Evolutionary conservation across 2,113 vertebrate genomes (phyloP).

Genomic region (Dromas ardeola): DNA sequence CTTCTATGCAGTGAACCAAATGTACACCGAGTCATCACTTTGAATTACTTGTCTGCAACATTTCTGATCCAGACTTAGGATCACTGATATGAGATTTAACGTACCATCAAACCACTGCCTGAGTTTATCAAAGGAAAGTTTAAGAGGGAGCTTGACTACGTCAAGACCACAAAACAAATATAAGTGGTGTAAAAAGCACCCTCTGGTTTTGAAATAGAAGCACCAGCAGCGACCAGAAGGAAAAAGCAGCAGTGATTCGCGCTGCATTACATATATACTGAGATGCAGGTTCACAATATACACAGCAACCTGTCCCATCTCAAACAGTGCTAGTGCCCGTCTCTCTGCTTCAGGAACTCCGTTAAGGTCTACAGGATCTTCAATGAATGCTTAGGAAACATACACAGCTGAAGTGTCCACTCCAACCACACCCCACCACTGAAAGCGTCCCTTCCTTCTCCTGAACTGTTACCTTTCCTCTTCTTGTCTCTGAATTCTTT

Average conservation of each 20-base stretch:
- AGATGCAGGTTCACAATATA: background rate
- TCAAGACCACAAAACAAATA: background rate
- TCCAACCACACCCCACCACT: background rate
- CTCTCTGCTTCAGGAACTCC: background rate
- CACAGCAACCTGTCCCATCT: background rate
- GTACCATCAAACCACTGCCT: background rate
- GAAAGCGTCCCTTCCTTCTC: background rate
- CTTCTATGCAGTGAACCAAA: background rate
- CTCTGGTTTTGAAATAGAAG: background rate
- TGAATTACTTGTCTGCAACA: background rate
- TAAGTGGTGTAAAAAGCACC: background rate
- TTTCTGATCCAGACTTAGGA: background rate
- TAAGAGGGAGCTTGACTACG: background rate
- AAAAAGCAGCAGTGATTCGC: background rate
- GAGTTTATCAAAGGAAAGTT: background rate
- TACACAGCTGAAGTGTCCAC: background rate
- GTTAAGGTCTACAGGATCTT: background rate
- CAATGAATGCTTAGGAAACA: background rate
- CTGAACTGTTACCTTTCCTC: conserved; percentile 79
- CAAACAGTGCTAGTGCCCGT: background rate
- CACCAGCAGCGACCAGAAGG: background rate
- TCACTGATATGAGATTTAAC: background rate
- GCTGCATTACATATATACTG: background rate
- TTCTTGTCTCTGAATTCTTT: conserved; percentile 80
- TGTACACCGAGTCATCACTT: background rate